Conservation (phyloP, 2,797 vertebrate species). For the Pogonophryne albipinna region DNA sequence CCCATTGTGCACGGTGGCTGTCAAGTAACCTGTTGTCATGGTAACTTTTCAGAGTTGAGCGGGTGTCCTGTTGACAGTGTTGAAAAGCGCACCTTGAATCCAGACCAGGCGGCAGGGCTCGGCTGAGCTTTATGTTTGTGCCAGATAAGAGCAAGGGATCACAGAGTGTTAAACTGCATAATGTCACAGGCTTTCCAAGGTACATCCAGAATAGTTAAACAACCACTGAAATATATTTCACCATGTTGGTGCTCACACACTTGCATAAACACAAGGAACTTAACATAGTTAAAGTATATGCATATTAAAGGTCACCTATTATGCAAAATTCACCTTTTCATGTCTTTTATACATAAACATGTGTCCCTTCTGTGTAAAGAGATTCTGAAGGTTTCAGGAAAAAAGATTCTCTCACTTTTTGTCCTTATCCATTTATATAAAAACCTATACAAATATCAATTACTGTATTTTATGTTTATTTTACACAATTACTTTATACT, state of each 20-base stretch:
- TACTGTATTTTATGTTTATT: too few species aligned
- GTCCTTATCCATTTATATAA: too few species aligned
- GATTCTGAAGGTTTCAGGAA: too few species aligned
- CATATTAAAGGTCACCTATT: too few species aligned
- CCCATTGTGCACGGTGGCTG: slow-evolving; percentile 57
- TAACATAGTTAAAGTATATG: background rate
- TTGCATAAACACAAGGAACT: background rate
- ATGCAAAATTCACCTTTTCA: too few species aligned
- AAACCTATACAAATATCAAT: too few species aligned
- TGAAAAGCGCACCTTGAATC: slow-evolving; percentile 68
- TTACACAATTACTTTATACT: too few species aligned
- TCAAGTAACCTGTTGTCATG: slow-evolving; percentile 71
- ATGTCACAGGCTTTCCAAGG: slow-evolving; percentile 19
- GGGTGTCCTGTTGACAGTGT: slow-evolving; percentile 65
- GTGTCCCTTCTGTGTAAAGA: too few species aligned
- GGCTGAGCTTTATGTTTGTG: slow-evolving; percentile 59
- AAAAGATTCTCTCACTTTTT: too few species aligned
- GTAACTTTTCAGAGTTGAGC: slow-evolving; percentile 57
- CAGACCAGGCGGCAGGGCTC: slow-evolving; percentile 55
- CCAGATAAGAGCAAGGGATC: slow-evolving; percentile 60
- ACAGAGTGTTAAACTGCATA: slow-evolving; percentile 40
- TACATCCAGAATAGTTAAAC: slow-evolving; percentile 9
- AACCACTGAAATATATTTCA: slow-evolving; percentile 11
- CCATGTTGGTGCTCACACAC: background rate
- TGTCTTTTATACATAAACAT: too few species aligned